Conservation (phyloP, 2,113 vertebrate species). For the Pitta sordida region DNA sequence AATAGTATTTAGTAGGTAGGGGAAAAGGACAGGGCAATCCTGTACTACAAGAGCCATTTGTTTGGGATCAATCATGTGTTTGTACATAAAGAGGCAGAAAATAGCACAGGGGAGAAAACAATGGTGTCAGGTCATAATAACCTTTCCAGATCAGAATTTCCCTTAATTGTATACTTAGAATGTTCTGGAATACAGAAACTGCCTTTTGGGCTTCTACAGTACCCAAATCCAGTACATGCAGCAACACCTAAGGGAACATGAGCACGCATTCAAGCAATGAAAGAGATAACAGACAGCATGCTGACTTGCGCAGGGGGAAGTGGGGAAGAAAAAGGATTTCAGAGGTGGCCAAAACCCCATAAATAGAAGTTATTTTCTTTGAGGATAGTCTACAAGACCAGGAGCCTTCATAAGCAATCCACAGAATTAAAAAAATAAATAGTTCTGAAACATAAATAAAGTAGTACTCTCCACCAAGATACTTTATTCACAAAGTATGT, state of each 20-base stretch:
- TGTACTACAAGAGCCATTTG: not conserved
- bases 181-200: not conserved
- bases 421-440: not conserved
- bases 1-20: not conserved
- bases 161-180: not conserved
- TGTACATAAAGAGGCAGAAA: not conserved
- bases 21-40: not conserved
- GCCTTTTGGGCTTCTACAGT: not conserved
- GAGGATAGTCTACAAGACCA: not conserved
- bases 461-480: not conserved
- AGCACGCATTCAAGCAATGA: accelerated
- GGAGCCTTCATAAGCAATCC: not conserved
- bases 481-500: not conserved
- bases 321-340: not conserved
- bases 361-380: not conserved
- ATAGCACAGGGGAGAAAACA: not conserved
- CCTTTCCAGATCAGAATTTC: not conserved
- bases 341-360: not conserved
- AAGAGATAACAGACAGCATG: not conserved
- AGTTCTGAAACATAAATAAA: not conserved
- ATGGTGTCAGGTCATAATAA: not conserved
- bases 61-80: not conserved
- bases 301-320: not conserved
- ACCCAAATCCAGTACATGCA: not conserved
- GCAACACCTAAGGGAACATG: not conserved